Percentiles rank a stretch among this genome's conserved stretches.
phyloP scores from a whole-genome alignment of 2,888 invertebrate species.

The Pammene aurita region DNA sequence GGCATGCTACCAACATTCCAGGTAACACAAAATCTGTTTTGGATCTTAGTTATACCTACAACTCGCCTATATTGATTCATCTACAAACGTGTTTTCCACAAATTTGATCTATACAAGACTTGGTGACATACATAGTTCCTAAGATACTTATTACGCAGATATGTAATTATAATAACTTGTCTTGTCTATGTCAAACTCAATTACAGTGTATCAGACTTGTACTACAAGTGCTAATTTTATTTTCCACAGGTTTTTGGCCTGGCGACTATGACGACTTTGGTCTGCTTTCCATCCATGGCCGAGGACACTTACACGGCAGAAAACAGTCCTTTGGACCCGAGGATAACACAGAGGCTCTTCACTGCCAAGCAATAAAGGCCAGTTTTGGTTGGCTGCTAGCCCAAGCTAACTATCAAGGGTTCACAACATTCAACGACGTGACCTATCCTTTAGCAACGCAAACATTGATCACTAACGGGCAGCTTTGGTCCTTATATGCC shows the following conservation, averaged over 20 bases:
- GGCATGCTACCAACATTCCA: conserved; percentile 89
- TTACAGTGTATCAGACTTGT: not conserved
- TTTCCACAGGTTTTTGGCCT: conserved; percentile 89
- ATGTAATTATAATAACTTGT: too few relatives aligned
- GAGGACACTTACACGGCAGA: conserved; percentile 83
- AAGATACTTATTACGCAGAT: too few relatives aligned
- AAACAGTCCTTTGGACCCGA: conserved; percentile 75
- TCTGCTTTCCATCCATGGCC: conserved; percentile 87
- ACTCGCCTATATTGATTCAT: too few relatives aligned
- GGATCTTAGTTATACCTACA: not conserved
- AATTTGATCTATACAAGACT: too few relatives aligned
- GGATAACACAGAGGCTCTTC: conserved; percentile 85
- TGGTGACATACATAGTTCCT: too few relatives aligned
- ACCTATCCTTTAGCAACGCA: conserved; percentile 96
- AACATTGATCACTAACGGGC: conserved; percentile 94
- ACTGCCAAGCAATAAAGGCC: conserved; percentile 89
- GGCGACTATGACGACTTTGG: conserved; percentile 91
- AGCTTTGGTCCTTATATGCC: conserved; percentile 91
- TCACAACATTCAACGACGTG: conserved; percentile 94
- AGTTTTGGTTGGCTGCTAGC: conserved; percentile 91
- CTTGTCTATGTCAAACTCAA: too few relatives aligned
- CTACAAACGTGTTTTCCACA: too few relatives aligned
- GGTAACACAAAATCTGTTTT: conserved; percentile 70
- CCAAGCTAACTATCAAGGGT: conserved; percentile 93
- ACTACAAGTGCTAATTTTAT: not conserved